A percentile compares a stretch with the other conserved stretches of the same genome.
phyloP scores from a whole-genome alignment of 2,113 vertebrate genomes.

The Ptilonorhynchus violaceus region DNA sequence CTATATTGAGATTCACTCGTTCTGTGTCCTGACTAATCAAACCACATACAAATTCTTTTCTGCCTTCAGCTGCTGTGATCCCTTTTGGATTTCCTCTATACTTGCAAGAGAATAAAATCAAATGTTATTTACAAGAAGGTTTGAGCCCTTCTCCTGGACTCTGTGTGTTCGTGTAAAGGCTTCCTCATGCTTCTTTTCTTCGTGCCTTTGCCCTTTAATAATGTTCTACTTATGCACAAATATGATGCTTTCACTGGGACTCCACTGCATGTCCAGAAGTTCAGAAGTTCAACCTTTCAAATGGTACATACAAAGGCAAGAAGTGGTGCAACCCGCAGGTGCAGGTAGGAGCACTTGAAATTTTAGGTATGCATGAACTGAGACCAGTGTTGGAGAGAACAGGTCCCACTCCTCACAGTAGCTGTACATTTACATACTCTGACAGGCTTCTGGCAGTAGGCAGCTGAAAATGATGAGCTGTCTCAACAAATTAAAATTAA shows the following conservation, averaged over 20 bases:
- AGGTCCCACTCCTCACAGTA: conserved; percentile 28
- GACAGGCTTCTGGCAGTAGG: conserved; percentile 56
- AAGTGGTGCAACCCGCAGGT: background rate
- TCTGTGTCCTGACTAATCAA: background rate
- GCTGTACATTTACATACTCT: conserved; percentile 45
- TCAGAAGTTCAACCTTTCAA: background rate
- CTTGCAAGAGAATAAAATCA: background rate
- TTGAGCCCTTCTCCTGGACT: background rate
- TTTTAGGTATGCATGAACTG: background rate
- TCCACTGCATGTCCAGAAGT: background rate
- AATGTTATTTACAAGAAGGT: background rate
- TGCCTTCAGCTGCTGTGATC: background rate
- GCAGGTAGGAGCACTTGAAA: background rate
- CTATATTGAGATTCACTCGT: background rate
- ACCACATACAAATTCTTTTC: background rate
- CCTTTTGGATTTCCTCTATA: background rate
- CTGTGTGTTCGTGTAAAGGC: background rate
- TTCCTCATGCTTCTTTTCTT: background rate
- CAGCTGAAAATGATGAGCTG: conserved; percentile 66
- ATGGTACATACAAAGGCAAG: background rate
- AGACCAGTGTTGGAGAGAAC: background rate
- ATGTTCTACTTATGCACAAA: background rate
- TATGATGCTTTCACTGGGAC: background rate
- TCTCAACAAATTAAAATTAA: conserved; percentile 73
- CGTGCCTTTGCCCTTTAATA: background rate